Base-by-base conservation (phyloP, 2,113 vertebrate species). In the Larimichthys crocea region DNA sequence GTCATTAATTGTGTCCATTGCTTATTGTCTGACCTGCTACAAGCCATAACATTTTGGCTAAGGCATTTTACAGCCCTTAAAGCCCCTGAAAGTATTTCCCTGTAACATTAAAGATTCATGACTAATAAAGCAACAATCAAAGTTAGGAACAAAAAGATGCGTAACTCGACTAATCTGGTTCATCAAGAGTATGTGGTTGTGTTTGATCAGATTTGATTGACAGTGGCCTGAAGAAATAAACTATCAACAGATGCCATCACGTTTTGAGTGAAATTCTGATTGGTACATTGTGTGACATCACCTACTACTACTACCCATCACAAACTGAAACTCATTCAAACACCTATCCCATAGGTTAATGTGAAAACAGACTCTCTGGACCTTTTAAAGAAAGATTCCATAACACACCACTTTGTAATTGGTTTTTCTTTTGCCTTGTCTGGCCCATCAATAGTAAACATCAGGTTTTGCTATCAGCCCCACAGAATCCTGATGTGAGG, bases 121-220 rank as follows among this genome's bases (percentile, higher is more conserved):
- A 68, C 15, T 40, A 80, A 80, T 53, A 74, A 73, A 83, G 50
- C 64, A 76, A 52, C 26, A 29, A 24, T 71, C 24, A 48, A 40
- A 63, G 48, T 66, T 76, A 66, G 42, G 16, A 9, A 6, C 12
- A 53, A 15, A 55, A 55, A 14, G 20, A 22, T 24, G 10, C 5
- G 11, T 63, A 40, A 76, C 22, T n/a, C 17, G 22, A 10, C 22
- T 64, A n/a, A 66, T 46, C 22, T 20, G 79, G 22, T 46, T 49
- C 2, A 3, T 53, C 15, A 24, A 22, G 40, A 17, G 1, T 40
- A 29, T 50, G 26, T 53, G 60, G 0, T 14, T 17, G 20, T 15
- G 15, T 57, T 29, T 59, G 40, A 65, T 6, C 16, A 55, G 4
- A 52, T 67, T 55, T 67, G 55, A 81, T 10, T 65, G 66, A 42